A percentile compares a stretch with the other conserved stretches of the same genome.
Evolutionary conservation across 2,888 invertebrate species (phyloP).

Genomic region (Cantharis nigra): DNA sequence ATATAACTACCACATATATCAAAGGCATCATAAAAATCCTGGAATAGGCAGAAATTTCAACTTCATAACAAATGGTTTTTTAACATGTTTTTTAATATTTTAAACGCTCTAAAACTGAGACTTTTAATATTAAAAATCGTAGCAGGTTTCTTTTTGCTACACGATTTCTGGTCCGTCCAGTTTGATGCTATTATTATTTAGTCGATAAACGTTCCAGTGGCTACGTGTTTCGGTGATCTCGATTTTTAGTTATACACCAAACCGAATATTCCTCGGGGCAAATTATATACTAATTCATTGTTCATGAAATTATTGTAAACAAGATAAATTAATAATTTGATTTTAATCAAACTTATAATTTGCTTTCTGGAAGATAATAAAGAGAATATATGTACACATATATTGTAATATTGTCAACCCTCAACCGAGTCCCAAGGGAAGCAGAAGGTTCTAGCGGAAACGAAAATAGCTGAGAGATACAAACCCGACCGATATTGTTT

Average conservation of each 20-base stretch:
- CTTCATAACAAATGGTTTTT: conserved; percentile 27
- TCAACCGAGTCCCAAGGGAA: neutral
- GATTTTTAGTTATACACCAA: neutral
- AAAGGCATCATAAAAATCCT: conserved; percentile 25
- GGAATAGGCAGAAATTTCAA: conserved; percentile 16
- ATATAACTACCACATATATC: conserved; percentile 25
- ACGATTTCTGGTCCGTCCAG: neutral
- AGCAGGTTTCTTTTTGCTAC: neutral
- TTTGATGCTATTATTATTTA: neutral
- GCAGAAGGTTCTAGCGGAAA: conserved; percentile 3
- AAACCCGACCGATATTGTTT: conserved; percentile 2
- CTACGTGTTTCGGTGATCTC: neutral
- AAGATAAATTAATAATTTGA: neutral
- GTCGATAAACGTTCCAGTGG: neutral
- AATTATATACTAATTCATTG: neutral
- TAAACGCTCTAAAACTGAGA: neutral
- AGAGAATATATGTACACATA: conserved; percentile 1
- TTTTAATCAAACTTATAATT: conserved; percentile 1
- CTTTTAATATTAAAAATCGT: neutral
- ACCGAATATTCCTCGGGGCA: neutral
- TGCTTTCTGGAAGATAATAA: conserved; percentile 2
- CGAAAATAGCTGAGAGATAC: conserved; percentile 4
- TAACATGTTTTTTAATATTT: conserved; percentile 22
- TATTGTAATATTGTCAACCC: conserved; percentile 4
- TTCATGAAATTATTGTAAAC: neutral